Evolutionary conservation across 2,797 vertebrate genomes (phyloP).

Genomic region (Scarus forsteni): DNA sequence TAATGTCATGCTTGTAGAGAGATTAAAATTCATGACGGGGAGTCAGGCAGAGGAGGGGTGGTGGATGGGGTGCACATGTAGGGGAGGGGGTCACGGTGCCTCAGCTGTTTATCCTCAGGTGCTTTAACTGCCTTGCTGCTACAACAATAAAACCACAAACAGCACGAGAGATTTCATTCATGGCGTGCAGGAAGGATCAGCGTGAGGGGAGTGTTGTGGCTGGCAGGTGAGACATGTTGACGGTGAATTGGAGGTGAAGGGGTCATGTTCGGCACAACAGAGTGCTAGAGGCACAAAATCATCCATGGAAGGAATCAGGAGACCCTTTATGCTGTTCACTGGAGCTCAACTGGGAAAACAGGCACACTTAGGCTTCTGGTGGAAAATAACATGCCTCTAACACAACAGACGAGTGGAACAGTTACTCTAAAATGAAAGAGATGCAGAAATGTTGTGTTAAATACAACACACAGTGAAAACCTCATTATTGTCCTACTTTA

Average conservation of each 20-base stretch:
- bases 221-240: conserved; percentile 37
- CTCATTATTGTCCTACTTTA: no score
- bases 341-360: conserved; percentile 61
- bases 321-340: conserved; percentile 44
- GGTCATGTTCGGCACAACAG: conserved; percentile 34
- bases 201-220: background rate
- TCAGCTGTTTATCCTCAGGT: conserved; percentile 42
- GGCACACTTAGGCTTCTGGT: conserved; percentile 13
- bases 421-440: background rate
- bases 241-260: conserved; percentile 19
- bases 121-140: conserved; percentile 5
- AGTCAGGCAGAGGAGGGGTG: background rate
- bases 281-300: conserved; percentile 31
- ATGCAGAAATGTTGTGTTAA: no score
- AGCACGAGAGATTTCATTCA: background rate
- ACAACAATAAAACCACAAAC: background rate
- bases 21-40: conserved; percentile 70
- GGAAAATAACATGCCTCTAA: conserved; percentile 11
- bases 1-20: conserved; percentile 70
- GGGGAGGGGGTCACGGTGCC: background rate
- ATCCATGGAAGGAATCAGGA: conserved; percentile 49
- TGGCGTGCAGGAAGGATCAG: conserved; percentile 20
- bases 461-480: no score
- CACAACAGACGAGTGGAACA: conserved; percentile 15
- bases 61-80: background rate